Base-by-base conservation (phyloP, 2,888 invertebrate genomes). In the Amiota mariae region DNA sequence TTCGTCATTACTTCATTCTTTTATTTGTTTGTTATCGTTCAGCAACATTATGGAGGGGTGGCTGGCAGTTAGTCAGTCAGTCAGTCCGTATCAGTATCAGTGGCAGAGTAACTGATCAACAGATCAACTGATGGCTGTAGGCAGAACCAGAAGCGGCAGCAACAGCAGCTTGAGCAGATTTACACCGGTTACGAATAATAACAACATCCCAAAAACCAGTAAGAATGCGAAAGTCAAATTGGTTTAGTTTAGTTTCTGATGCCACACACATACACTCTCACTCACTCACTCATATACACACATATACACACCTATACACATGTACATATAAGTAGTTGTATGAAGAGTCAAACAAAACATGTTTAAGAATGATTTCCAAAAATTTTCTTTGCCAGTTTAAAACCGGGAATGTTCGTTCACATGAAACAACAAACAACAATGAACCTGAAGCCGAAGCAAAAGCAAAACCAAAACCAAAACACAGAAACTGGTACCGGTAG, bases 401-500 rank as follows among this genome's bases (percentile, higher is more conserved):
- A 74, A 75, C 77, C 72, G 71, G 78, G 77, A n/a, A n/a, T n/a
- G 54, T 18, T 11, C 59, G 18, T 15, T 11, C 70, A 76, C 46
- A 71, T 73, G 77, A 76, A 76, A 64, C 77, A 75, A 57, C 75
- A 70, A 81, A 75, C 79, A 70, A 71, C 71, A 78, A 76, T 74
- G 75, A 72, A 59, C 59, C 11, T 59, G 59, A 20, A 15, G 59
- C 11, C 71, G 57, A 48, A 71, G 15, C 36, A 48, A 59, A 57
- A 36, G 15, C 72, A 72, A 47, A 51, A 54, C 56, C 49, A 51
- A 70, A 51, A 54, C 56, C 49, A 51, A 70, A 75, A 71, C 73
- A 68, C 64, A 70, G 71, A 56, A 86, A 87, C 87, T 87, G 87
- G 85, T 87, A 88, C 87, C 86, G 85, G 87, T 81, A 81, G 75